Percentiles rank a stretch among this genome's conserved stretches.
These are phyloP conservation scores for Artibeus lituratus DNA, from an alignment of 2,797 vertebrate species.

Conservation along the genomic window DNA sequence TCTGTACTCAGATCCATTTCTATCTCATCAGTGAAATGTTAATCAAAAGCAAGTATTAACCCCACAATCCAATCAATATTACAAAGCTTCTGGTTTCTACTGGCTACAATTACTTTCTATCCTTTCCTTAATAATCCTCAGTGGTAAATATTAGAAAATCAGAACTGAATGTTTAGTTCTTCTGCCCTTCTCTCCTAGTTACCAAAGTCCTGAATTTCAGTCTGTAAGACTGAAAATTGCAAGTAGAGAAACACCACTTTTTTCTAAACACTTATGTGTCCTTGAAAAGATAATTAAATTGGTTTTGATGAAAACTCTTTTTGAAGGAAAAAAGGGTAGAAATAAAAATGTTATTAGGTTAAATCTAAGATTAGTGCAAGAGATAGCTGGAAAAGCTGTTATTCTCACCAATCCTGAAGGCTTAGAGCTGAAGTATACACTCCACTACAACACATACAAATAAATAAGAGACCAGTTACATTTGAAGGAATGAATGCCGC, in stretches of 20 bases:
- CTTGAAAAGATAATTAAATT: slow-evolving; percentile 68
- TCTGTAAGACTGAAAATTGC: not conserved
- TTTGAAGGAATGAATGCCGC: not conserved
- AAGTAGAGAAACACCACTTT: not conserved
- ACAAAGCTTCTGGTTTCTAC: not conserved
- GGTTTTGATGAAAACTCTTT: slow-evolving; percentile 48
- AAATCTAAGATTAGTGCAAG: slow-evolving; percentile 57
- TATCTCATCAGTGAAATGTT: not conserved
- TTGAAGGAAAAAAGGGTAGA: not conserved
- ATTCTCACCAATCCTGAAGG: slow-evolving; percentile 9
- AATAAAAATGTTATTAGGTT: slow-evolving; percentile 54
- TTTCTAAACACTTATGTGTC: slow-evolving; percentile 18
- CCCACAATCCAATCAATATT: not conserved
- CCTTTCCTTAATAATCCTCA: not conserved
- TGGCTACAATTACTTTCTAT: not conserved
- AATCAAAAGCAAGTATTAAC: not conserved
- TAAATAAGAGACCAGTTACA: not conserved
- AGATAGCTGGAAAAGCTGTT: slow-evolving; percentile 24
- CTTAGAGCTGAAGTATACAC: not conserved
- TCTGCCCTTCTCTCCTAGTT: not conserved
- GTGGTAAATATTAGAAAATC: not conserved
- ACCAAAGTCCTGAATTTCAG: not conserved
- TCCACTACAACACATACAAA: not conserved
- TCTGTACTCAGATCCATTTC: not conserved
- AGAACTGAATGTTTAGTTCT: not conserved